Evolutionary conservation across 2,888 invertebrate species (phyloP).

Genomic region (Apodemia zela): DNA sequence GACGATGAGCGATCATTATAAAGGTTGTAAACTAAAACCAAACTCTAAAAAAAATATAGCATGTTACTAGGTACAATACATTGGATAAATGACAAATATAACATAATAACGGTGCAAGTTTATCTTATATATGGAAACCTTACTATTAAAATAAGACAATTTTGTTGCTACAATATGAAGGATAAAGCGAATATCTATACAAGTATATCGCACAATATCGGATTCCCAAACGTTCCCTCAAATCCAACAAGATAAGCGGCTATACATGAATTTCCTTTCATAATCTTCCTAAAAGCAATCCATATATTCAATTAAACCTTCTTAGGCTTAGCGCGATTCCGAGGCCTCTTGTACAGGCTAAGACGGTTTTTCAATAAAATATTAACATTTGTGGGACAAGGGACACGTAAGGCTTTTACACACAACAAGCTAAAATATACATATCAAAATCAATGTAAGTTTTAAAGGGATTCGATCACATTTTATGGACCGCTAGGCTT

Average conservation of each 20-base stretch:
- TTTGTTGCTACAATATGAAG: background rate
- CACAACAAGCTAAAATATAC: conserved; percentile 20
- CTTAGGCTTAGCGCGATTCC: conserved; percentile 29
- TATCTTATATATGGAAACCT: too few relatives aligned
- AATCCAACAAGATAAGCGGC: conserved; percentile 22
- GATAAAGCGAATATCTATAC: background rate
- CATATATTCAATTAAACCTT: conserved; percentile 48
- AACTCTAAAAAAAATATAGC: too few relatives aligned
- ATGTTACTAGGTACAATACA: too few relatives aligned
- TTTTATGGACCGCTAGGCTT: too few relatives aligned
- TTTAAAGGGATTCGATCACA: too few relatives aligned
- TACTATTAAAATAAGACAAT: background rate
- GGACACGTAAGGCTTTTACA: conserved; percentile 20
- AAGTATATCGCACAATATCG: conserved; percentile 1
- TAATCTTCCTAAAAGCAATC: conserved; percentile 42
- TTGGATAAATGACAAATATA: too few relatives aligned
- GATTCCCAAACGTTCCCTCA: conserved; percentile 8
- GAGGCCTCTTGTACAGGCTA: conserved; percentile 32
- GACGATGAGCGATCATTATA: too few relatives aligned
- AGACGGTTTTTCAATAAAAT: conserved; percentile 41
- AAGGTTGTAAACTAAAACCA: too few relatives aligned
- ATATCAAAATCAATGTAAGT: too few relatives aligned
- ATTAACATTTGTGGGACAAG: conserved; percentile 36
- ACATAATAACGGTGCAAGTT: too few relatives aligned
- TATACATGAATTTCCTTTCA: conserved; percentile 35